Evolutionary conservation across 2,797 vertebrate species (phyloP), one percentile per base, ranked within the genome.

Genomic region (Catamblyrhynchus diadema): DNA sequence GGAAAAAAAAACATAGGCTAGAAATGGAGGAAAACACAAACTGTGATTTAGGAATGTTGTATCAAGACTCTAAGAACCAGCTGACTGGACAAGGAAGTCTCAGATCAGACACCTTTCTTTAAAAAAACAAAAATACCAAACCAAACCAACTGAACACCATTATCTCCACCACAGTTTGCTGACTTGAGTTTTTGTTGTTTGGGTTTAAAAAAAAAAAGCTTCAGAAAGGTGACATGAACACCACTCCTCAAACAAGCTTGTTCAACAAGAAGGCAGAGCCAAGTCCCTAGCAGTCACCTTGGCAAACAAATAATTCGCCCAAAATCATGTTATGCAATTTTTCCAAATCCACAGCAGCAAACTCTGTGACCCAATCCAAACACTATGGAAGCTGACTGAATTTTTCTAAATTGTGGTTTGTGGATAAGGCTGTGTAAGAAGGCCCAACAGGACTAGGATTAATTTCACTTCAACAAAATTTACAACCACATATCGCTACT

Each of bases 331-430:
- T 59, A 79, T 10, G 9, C 21, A 39, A 48, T 12, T 75, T 44
- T 66, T 81, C 42, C 51, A 79, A 62, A 62, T 48, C 42, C 35
- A 41, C 62, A 85, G 66, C 59, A 90, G 44, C 28, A 79, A 22
- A 77, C 12, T 25, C 35, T 66, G 41, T 45, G 51, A 71, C 62
- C 39, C 47, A 42, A 72, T 41, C 28, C 73, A 81, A 41, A 12
- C 62, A n/a, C 23, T 81, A 12, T 41, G 25, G 32, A 81, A 75
- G 39, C 13, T 33, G 25, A 82, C 7, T 28, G 5, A 42, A 19
- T n/a, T 87, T 51, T 93, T 67, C 50, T 61, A 30, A 22, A 41
- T 28, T 0, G 0, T 0, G 0, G 7, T 53, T 2, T 67, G 30
- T 4, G 3, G 28, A 45, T 42, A 12, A 86, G 9, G 20, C 48